A percentile compares a stretch with the other conserved stretches of the same genome.
These are phyloP conservation scores for Lathamus discolor DNA, from an alignment of 2,113 vertebrate species.

Conservation along the genomic window DNA sequence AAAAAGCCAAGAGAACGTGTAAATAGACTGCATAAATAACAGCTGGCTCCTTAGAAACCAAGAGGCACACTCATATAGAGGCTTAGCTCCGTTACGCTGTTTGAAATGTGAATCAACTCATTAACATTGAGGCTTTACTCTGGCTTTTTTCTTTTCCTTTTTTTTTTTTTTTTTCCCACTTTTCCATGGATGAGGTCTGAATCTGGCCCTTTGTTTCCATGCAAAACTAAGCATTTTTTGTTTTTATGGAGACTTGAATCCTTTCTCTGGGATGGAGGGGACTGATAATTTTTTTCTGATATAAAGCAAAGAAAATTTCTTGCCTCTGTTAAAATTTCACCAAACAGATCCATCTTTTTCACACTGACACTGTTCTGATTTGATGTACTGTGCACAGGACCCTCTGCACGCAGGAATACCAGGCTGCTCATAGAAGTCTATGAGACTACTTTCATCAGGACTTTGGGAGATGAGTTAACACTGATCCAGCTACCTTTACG, in stretches of 20 bases:
- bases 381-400: no score
- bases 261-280: background rate
- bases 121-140: background rate
- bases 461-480: background rate
- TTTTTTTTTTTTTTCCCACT: background rate
- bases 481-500: fast-evolving
- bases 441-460: background rate
- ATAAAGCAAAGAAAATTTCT: background rate
- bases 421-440: background rate
- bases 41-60: slow-evolving; percentile 55
- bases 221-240: background rate
- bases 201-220: background rate
- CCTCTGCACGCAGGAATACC: fast-evolving
- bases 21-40: slow-evolving; percentile 61
- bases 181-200: background rate
- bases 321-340: background rate
- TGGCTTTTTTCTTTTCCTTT: background rate
- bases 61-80: background rate
- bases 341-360: background rate
- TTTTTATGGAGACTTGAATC: background rate
- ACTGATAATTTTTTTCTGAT: background rate
- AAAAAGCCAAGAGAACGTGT: slow-evolving; percentile 10
- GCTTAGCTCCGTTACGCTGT: background rate
- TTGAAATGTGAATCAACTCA: background rate
- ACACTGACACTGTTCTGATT: fast-evolving